Conservation (phyloP, 1,140 invertebrate genomes). For the Sesamia nonagrioides region DNA sequence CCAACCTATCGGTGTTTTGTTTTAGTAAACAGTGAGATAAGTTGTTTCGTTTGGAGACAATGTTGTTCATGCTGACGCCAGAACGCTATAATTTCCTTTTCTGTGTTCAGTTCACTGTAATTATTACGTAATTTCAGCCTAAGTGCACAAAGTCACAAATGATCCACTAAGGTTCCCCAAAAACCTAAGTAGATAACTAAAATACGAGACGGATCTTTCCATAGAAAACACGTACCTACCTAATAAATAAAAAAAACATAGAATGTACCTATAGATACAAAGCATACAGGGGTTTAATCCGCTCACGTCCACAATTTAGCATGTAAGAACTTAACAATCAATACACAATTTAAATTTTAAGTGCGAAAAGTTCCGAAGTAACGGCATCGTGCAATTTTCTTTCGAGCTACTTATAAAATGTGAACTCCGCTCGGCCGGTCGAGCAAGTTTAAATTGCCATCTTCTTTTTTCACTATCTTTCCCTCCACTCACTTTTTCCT, state of each 20-base stretch:
- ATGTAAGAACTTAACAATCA: slow-evolving; percentile 37
- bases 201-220: no score
- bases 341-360: slow-evolving; percentile 43
- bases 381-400: slow-evolving; percentile 75
- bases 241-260: no score
- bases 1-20: slow-evolving; percentile 68
- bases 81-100: no score
- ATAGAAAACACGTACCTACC: no score
- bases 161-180: no score
- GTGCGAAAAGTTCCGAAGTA: slow-evolving; percentile 60
- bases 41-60: slow-evolving; percentile 14
- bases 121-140: no score
- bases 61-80: background rate
- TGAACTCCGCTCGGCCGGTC: slow-evolving; percentile 67
- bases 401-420: slow-evolving; percentile 76
- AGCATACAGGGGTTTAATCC: background rate
- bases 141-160: no score
- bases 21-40: slow-evolving; percentile 53
- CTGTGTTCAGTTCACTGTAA: no score
- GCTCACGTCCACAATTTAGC: slow-evolving; percentile 13
- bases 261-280: background rate
- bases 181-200: no score
- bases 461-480: slow-evolving; percentile 84
- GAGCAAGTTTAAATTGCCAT: slow-evolving; percentile 82
- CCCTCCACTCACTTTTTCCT: slow-evolving; percentile 82